phyloP scores from a whole-genome alignment of 2,797 vertebrate species.

The Perodicticus potto region DNA sequence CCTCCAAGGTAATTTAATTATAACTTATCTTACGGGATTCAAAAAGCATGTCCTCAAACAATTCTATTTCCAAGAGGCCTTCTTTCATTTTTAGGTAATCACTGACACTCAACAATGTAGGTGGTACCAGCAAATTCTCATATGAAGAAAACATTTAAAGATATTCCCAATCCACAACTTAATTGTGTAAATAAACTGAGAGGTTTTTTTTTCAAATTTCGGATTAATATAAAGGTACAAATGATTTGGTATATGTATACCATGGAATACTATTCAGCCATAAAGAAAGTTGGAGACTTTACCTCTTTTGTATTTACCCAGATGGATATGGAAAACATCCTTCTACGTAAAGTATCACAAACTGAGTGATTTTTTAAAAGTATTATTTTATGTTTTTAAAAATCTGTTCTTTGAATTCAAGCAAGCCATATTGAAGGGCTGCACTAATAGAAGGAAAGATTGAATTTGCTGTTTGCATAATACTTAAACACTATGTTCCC shows the following conservation, averaged over 20 bases:
- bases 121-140: conserved; percentile 13
- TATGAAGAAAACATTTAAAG: conserved; percentile 3
- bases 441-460: conserved; percentile 12
- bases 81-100: conserved; percentile 40
- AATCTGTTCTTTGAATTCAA: conserved; percentile 50
- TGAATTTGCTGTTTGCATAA: neutral
- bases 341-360: too few species aligned
- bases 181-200: conserved; percentile 36
- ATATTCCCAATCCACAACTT: neutral
- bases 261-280: too few species aligned
- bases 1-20: conserved; percentile 26
- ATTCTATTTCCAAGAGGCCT: neutral
- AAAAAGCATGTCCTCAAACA: conserved; percentile 57
- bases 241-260: too few species aligned
- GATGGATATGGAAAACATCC: too few species aligned
- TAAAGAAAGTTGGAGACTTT: too few species aligned
- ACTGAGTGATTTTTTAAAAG: neutral
- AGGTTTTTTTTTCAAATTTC: neutral
- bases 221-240: too few species aligned
- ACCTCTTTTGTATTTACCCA: too few species aligned
- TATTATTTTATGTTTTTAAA: conserved; percentile 14
- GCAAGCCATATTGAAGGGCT: neutral
- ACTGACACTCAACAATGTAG: neutral
- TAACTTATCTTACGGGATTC: neutral
- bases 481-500: conserved; percentile 7